phyloP scores from a whole-genome alignment of 1,140 invertebrate genomes.

The Macrotrachela quadricornifera region DNA sequence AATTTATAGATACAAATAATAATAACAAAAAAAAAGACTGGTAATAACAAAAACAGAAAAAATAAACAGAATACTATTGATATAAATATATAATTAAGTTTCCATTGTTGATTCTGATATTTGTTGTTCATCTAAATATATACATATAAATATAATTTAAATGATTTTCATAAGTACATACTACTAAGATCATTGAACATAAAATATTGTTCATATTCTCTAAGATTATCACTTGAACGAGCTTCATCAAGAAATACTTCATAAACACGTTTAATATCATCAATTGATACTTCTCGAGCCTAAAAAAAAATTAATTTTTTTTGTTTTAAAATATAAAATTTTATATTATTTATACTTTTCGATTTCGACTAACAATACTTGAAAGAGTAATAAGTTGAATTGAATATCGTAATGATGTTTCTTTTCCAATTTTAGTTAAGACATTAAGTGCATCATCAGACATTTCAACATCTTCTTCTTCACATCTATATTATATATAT shows the following conservation, averaged over 20 bases:
- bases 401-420: constrained; percentile 81
- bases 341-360: constrained; percentile 41
- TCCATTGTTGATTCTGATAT: too few relatives aligned
- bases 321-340: neutral
- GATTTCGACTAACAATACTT: constrained; percentile 55
- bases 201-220: constrained; percentile 83
- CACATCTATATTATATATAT: constrained; percentile 30
- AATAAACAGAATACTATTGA: too few relatives aligned
- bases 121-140: too few relatives aligned
- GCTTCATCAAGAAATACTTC: constrained; percentile 76
- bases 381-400: constrained; percentile 93
- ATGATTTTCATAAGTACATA: too few relatives aligned
- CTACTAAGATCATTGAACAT: too few relatives aligned
- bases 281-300: constrained; percentile 43
- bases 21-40: too few relatives aligned
- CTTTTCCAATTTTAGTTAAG: constrained; percentile 67
- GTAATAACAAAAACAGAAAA: too few relatives aligned
- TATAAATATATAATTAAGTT: too few relatives aligned
- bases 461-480: constrained; percentile 94
- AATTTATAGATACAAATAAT: too few relatives aligned
- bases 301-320: constrained; percentile 12
- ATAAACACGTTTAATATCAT: constrained; percentile 84
- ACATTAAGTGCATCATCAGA: constrained; percentile 68
- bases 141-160: too few relatives aligned
- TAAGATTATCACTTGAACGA: constrained; percentile 70